Conservation (phyloP, 2,113 vertebrate species). For the Engraulis encrasicolus region DNA sequence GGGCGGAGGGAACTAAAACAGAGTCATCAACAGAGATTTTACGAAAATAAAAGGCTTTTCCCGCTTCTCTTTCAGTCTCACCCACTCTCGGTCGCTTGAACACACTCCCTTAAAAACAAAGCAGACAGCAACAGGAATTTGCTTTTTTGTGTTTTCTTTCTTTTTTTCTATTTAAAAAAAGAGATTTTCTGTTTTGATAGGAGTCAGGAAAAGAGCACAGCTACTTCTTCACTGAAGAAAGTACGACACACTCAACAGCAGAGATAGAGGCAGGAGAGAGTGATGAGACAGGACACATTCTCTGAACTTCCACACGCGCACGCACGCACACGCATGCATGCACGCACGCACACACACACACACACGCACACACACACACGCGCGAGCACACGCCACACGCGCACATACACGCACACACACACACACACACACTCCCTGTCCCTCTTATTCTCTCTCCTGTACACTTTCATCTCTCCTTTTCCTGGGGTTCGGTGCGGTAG, state of each 20-base stretch:
- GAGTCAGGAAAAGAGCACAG: slow-evolving; percentile 30
- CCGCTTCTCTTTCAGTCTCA: neutral
- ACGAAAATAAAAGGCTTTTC: neutral
- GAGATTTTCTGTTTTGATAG: slow-evolving; percentile 23
- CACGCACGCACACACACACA: neutral
- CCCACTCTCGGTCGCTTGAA: neutral
- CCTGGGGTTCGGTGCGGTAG: slow-evolving; percentile 25
- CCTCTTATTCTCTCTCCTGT: slow-evolving; percentile 27
- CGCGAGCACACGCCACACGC: neutral
- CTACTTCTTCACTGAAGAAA: slow-evolving; percentile 69
- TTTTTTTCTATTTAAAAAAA: neutral
- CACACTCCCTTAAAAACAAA: slow-evolving; percentile 2
- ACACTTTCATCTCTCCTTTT: slow-evolving; percentile 22
- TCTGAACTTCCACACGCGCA: neutral
- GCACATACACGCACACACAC: neutral
- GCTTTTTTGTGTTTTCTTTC: no score
- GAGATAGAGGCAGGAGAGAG: slow-evolving; percentile 35
- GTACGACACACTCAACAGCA: slow-evolving; percentile 52
- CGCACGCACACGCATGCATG: neutral
- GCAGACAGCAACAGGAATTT: neutral
- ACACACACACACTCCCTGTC: neutral
- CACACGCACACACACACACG: neutral
- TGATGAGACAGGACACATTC: neutral
- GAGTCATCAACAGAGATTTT: neutral
- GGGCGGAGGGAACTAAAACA: neutral